Conservation (phyloP, 2,888 invertebrate genomes). For the Eupithecia centaureata region DNA sequence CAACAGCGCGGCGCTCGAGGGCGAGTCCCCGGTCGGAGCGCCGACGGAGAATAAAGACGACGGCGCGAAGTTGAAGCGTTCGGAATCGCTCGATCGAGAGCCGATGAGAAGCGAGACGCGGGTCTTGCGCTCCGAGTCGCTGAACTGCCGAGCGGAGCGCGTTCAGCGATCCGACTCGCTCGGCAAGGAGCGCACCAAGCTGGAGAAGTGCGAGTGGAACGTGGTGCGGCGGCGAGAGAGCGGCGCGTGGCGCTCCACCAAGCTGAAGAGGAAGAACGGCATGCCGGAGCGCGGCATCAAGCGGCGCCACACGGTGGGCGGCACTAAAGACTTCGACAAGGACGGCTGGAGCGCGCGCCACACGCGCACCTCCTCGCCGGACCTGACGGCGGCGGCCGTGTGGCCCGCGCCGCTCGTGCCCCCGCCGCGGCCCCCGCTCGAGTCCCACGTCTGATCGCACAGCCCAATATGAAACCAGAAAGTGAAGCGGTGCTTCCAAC, state of each 20-base stretch:
- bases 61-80: slow-evolving; percentile 76
- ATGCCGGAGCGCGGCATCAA: slow-evolving; percentile 93
- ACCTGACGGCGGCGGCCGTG: slow-evolving; percentile 72
- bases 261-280: slow-evolving; percentile 89
- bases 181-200: slow-evolving; percentile 79
- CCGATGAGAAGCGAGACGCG: slow-evolving; percentile 74
- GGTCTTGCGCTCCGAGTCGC: slow-evolving; percentile 85
- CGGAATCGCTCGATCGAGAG: slow-evolving; percentile 86
- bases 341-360: slow-evolving; percentile 85
- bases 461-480: slow-evolving; percentile 19
- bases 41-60: slow-evolving; percentile 47
- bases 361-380: slow-evolving; percentile 85
- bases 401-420: slow-evolving; percentile 66
- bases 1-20: slow-evolving; percentile 56
- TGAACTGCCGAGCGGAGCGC: slow-evolving; percentile 78
- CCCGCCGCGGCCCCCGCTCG: slow-evolving; percentile 64
- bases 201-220: slow-evolving; percentile 89
- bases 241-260: slow-evolving; percentile 82
- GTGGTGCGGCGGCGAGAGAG: slow-evolving; percentile 86
- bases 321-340: slow-evolving; percentile 92
- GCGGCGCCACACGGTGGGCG: slow-evolving; percentile 95
- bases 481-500: slow-evolving; percentile 19
- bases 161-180: slow-evolving; percentile 56
- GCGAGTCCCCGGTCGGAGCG: slow-evolving; percentile 33
- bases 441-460: slow-evolving; percentile 55